phyloP scores from a whole-genome alignment of 2,113 vertebrate genomes.

The Microcebus murinus region DNA sequence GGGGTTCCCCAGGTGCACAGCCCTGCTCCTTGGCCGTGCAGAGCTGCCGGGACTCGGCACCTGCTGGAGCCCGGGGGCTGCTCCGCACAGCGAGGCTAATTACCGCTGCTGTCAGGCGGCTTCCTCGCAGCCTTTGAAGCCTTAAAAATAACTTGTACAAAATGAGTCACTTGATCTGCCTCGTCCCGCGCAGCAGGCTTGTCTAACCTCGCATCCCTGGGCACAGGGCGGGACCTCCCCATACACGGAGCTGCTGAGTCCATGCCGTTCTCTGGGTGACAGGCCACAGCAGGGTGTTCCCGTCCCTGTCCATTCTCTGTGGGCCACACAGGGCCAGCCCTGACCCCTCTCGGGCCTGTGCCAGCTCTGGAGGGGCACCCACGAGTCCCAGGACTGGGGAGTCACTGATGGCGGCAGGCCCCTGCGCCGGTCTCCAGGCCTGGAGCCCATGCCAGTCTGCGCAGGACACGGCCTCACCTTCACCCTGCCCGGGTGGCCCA shows the following conservation, averaged over 20 bases:
- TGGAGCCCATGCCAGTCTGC: background rate
- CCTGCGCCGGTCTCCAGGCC: background rate
- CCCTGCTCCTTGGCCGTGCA: background rate
- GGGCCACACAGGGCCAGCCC: background rate
- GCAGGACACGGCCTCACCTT: background rate
- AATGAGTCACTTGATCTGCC: conserved; percentile 38
- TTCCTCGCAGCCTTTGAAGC: background rate
- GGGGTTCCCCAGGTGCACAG: fast-evolving
- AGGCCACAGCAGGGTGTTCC: background rate
- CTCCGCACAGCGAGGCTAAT: background rate
- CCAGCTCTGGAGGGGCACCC: background rate
- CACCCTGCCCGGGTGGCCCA: background rate
- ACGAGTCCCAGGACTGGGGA: background rate
- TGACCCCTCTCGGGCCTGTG: fast-evolving
- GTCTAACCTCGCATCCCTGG: background rate
- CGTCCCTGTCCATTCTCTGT: fast-evolving
- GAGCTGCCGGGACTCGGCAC: fast-evolving
- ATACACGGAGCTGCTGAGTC: fast-evolving
- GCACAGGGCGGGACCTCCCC: background rate
- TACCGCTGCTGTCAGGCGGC: background rate
- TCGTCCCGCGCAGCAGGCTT: background rate
- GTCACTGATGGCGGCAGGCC: background rate
- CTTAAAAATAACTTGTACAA: conserved; percentile 60
- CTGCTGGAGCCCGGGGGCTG: background rate
- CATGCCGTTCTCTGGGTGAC: background rate